phyloP scores from a whole-genome alignment of 2,888 invertebrate genomes.

The Agrochola macilenta region DNA sequence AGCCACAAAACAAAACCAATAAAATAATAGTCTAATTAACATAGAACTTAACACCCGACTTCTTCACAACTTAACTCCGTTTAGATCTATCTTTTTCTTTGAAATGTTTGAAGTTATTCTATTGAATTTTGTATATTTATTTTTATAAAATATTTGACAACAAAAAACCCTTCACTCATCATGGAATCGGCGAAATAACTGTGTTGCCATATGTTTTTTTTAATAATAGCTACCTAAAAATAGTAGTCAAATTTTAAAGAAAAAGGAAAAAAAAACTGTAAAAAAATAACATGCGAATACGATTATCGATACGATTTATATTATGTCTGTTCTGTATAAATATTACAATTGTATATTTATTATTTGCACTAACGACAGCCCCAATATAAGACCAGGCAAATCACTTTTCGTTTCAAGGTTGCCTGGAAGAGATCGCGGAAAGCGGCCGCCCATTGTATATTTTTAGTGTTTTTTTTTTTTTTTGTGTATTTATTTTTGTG shows the following conservation, averaged over 20 bases:
- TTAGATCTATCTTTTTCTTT: constrained; percentile 13
- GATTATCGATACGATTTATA: too few relatives aligned
- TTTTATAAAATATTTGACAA: constrained; percentile 68
- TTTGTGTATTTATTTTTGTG: too few relatives aligned
- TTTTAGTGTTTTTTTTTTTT: too few relatives aligned
- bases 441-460: too few relatives aligned
- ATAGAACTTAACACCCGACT: constrained; percentile 39
- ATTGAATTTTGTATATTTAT: constrained; percentile 47
- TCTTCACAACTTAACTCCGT: constrained; percentile 15
- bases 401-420: too few relatives aligned
- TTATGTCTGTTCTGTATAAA: too few relatives aligned
- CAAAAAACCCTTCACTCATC: constrained; percentile 66
- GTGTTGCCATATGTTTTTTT: constrained; percentile 42
- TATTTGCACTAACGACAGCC: too few relatives aligned
- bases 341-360: too few relatives aligned
- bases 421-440: too few relatives aligned
- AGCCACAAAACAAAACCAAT: constrained; percentile 62
- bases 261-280: neutral
- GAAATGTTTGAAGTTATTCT: neutral
- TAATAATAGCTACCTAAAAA: neutral
- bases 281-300: too few relatives aligned
- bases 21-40: constrained; percentile 36
- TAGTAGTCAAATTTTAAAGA: neutral
- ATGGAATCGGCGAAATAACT: constrained; percentile 50
- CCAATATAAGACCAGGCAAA: too few relatives aligned